A percentile compares a stretch with the other conserved stretches of the same genome.
Conservation (phyloP, 2,797 vertebrate genomes). For the Rhinoraja longicauda region DNA sequence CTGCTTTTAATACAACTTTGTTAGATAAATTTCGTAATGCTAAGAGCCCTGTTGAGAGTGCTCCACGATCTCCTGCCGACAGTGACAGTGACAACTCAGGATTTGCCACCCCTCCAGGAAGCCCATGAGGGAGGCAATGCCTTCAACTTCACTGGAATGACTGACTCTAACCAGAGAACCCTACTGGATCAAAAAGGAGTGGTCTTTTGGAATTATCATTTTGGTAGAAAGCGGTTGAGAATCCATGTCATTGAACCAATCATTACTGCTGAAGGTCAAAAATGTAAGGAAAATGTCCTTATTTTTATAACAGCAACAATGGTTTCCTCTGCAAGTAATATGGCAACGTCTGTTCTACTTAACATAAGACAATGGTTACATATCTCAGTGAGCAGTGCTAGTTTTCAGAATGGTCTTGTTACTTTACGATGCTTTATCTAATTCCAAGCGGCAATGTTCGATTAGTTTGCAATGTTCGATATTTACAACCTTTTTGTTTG, state of each 20-base stretch:
- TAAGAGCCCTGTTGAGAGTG: conserved; percentile 35
- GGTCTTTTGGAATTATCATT: not conserved
- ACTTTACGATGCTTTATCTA: not conserved
- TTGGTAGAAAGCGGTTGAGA: not conserved
- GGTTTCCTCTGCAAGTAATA: not conserved
- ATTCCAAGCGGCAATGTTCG: not conserved
- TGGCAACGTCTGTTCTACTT: not conserved
- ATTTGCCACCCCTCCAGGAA: conserved; percentile 40
- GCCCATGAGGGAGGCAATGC: conserved; percentile 25
- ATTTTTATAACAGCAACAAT: not conserved
- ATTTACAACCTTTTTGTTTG: not conserved
- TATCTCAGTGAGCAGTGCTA: not conserved
- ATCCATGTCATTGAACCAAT: not conserved
- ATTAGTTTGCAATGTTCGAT: not conserved
- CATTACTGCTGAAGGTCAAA: not conserved
- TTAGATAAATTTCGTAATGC: conserved; percentile 42
- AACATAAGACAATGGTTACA: not conserved
- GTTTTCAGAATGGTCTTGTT: not conserved
- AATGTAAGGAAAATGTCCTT: not conserved
- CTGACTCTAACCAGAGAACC: not conserved
- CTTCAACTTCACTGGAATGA: not conserved
- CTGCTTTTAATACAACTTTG: conserved; percentile 41
- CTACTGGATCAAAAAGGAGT: not conserved
- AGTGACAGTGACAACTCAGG: conserved; percentile 39
- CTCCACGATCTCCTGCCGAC: conserved; percentile 5